A percentile compares a stretch with the other conserved stretches of the same genome.
Evolutionary conservation across 2,888 invertebrate genomes (phyloP).

Genomic region (Dolomedes plantarius): DNA sequence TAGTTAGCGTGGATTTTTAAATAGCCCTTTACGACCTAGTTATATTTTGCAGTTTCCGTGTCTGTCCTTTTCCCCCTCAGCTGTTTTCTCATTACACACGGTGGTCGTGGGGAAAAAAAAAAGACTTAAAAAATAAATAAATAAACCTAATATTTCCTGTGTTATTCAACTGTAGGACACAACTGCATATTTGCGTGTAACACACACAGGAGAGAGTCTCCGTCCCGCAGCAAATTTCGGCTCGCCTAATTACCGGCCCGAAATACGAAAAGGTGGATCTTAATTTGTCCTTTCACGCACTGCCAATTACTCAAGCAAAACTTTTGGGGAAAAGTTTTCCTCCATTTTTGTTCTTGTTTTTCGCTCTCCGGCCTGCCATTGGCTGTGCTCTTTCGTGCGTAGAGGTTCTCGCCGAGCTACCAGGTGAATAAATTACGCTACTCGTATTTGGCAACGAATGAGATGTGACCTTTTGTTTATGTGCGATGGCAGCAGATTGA

Average conservation of each 20-base stretch:
- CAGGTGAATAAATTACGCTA: constrained; percentile 68
- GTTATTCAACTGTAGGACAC: constrained; percentile 25
- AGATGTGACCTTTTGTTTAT: constrained; percentile 68
- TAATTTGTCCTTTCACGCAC: constrained; percentile 65
- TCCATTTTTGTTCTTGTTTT: constrained; percentile 42
- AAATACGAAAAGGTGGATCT: constrained; percentile 41
- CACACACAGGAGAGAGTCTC: too few species aligned
- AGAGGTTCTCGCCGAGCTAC: constrained; percentile 38
- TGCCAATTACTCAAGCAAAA: neutral
- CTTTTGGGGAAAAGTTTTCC: constrained; percentile 24
- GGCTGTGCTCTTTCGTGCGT: constrained; percentile 52
- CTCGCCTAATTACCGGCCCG: constrained; percentile 48
- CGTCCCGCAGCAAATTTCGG: constrained; percentile 32
- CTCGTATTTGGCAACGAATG: constrained; percentile 69
- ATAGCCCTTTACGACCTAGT: too few species aligned
- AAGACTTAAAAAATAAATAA: constrained; percentile 3
- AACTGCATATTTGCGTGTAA: constrained; percentile 29
- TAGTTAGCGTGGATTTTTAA: too few species aligned
- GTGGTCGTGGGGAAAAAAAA: too few species aligned
- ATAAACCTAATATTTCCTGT: neutral
- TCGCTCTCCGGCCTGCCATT: constrained; percentile 19
- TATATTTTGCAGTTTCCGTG: too few species aligned
- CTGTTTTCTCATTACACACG: neutral
- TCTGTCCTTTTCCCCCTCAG: neutral
- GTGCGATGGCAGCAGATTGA: constrained; percentile 63